phyloP scores from a whole-genome alignment of 2,888 invertebrate genomes.

The Dromius quadrimaculatus region DNA sequence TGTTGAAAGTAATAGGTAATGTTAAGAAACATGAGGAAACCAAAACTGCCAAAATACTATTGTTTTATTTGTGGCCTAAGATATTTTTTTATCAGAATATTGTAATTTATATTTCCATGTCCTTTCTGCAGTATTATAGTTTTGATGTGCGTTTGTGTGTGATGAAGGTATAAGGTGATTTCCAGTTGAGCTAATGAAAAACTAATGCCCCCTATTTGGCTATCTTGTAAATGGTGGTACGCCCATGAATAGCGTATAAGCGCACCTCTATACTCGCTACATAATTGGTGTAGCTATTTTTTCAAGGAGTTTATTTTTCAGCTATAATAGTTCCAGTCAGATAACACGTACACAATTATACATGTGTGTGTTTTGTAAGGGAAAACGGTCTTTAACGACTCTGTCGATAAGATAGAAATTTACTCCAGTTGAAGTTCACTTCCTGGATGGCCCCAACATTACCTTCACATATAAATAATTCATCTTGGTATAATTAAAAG shows the following conservation, averaged over 20 bases:
- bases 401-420: constrained; percentile 30
- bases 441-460: constrained; percentile 48
- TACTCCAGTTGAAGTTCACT: constrained; percentile 26
- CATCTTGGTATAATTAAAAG: constrained; percentile 52
- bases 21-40: no score
- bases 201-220: constrained; percentile 35
- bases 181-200: no score
- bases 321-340: constrained; percentile 52
- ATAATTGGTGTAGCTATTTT: constrained; percentile 52
- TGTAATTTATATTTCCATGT: no score
- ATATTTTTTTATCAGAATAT: no score
- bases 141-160: no score
- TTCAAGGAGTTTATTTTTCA: constrained; percentile 52
- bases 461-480: constrained; percentile 52
- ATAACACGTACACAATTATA: constrained; percentile 52
- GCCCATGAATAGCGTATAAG: constrained; percentile 36
- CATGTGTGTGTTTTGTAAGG: constrained; percentile 20
- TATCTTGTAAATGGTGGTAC: constrained; percentile 29
- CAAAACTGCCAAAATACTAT: no score
- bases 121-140: no score
- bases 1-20: no score
- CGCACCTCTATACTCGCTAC: constrained; percentile 40
- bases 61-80: no score
- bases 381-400: background rate
- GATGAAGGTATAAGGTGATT: no score